Conservation (phyloP, 2,113 vertebrate species). For the Sigmodon hispidus region DNA sequence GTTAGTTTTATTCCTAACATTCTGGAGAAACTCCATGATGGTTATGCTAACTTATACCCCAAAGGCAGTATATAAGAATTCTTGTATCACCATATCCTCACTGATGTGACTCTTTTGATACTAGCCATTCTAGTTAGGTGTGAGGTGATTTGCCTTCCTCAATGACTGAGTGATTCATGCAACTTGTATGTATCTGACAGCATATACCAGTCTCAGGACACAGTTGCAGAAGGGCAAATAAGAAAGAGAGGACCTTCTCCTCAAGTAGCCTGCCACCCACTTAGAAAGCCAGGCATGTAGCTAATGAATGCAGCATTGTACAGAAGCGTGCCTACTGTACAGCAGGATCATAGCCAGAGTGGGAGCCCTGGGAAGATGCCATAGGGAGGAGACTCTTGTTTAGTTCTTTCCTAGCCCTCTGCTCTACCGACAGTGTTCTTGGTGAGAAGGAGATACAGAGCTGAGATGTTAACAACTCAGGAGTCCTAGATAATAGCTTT, state of each 20-base stretch:
- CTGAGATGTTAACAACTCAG: background rate
- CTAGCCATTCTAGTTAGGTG: background rate
- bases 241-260: background rate
- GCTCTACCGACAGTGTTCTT: background rate
- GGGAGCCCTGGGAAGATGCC: background rate
- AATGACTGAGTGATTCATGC: background rate
- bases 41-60: background rate
- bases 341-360: background rate
- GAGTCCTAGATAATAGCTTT: slow-evolving; percentile 39
- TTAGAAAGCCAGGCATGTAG: background rate
- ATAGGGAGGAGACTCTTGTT: background rate
- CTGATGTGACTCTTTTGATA: background rate
- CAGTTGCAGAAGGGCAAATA: background rate
- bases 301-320: background rate
- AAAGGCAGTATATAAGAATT: background rate
- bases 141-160: background rate
- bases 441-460: background rate
- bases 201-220: background rate
- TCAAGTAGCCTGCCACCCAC: background rate
- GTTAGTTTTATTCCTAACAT: background rate
- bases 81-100: background rate
- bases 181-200: background rate
- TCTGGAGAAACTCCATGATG: background rate
- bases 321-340: background rate
- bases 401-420: background rate